Base-by-base conservation (phyloP, 2,888 invertebrate species). In the Drosophila austrosaltans region DNA sequence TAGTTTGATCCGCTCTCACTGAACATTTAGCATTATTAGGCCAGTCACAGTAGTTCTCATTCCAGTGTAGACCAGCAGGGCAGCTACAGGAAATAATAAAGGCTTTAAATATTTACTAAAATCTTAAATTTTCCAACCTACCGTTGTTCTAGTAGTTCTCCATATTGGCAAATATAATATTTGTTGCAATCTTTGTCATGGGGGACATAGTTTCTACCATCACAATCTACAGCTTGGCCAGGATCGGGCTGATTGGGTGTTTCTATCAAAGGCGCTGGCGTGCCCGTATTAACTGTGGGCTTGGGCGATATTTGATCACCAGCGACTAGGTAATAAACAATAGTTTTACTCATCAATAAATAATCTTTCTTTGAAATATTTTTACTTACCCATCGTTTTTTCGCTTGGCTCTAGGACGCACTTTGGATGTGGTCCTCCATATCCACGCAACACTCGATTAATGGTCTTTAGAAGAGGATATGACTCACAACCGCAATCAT, bases 91-190 rank as follows among this genome's bases (percentile, higher is more conserved):
- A 32, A 48, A 2, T 6, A 2, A 2, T 12, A 4, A 40, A 16
- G 10, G 8, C 12, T 22, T 61, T 10, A 25, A 7, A 30, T 10
- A 20, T 8, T n/a, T 12, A 10, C 12, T 10, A n/a, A 6, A 63
- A 2, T 6, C 12, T 16, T 3, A 16, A n/a, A n/a, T n/a, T 53
- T 4, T 1, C 8, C 4, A 25, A 73, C 80, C 63, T 79, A 92
- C 92, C 88, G 93, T 78, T 96, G 95, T 72, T 95, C 94, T 44
- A 95, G 93, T 28, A 96, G 93, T 61, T 94, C 93, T 22, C 96
- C 96, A 83, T 96, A 95, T 64, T 97, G 95, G 86, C 97, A 98
- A 7, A 96, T 93, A 79, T 96, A 96, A 89, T 97, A 98, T 89
- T 96, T 96, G 76, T 94, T 94, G 89, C 97, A 97, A 80, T 97